These are phyloP conservation scores for Rotaria socialis DNA, from an alignment of 2,888 invertebrate species.

Conservation along the genomic window DNA sequence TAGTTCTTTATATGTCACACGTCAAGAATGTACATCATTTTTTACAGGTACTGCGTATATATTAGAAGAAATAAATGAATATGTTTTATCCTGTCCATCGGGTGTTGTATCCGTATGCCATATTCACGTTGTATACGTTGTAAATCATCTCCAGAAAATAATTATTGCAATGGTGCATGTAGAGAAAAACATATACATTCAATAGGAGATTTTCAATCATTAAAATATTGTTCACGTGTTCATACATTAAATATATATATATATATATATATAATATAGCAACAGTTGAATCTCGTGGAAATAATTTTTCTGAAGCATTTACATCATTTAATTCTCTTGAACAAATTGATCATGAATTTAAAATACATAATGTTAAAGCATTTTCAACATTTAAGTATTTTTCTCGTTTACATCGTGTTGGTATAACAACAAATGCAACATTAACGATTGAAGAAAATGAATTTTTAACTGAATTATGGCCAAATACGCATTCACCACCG, in stretches of 20 bases:
- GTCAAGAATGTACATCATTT: slow-evolving; percentile 11
- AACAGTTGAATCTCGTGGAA: neutral
- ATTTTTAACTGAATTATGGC: slow-evolving; percentile 32
- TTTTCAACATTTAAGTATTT: neutral
- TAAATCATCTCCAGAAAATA: neutral
- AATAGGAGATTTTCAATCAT: slow-evolving; percentile 25
- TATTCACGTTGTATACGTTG: slow-evolving; percentile 1
- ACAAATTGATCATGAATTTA: slow-evolving; percentile 36
- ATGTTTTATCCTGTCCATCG: neutral
- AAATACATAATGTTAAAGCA: neutral
- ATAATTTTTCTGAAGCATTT: neutral
- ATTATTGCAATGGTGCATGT: slow-evolving; percentile 21
- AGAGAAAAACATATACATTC: slow-evolving; percentile 1
- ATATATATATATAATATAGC: neutral
- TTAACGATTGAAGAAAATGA: slow-evolving; percentile 24
- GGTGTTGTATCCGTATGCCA: neutral
- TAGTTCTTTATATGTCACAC: neutral
- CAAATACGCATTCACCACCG: neutral
- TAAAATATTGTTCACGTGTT: slow-evolving; percentile 20
- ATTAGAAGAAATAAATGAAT: neutral
- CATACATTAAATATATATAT: slow-evolving; percentile 22
- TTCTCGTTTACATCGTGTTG: neutral
- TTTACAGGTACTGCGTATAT: neutral
- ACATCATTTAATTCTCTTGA: neutral
- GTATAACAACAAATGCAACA: slow-evolving; percentile 1